Conservation (phyloP, 2,888 invertebrate species). For the Unio pictorum region DNA sequence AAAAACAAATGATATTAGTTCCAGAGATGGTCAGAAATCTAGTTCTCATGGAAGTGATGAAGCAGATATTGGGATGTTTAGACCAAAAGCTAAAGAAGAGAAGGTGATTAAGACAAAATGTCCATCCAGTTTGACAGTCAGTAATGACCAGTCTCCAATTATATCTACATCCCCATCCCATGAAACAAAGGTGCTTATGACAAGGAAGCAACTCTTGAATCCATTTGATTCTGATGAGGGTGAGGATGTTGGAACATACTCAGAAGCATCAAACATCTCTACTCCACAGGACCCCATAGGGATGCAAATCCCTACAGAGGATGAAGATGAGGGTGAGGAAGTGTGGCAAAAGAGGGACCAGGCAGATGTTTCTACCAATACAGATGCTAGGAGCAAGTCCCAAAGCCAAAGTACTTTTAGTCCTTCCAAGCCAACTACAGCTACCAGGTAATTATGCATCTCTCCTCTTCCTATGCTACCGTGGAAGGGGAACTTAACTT, state of each 20-base stretch:
- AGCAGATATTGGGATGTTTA: slow-evolving; percentile 3
- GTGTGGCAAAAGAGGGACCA: slow-evolving; percentile 18
- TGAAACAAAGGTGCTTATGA: slow-evolving; percentile 78
- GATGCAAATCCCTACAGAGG: slow-evolving; percentile 3
- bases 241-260: slow-evolving; percentile 72
- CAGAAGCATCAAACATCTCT: slow-evolving; percentile 8
- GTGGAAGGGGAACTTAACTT: no score
- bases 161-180: slow-evolving; percentile 12
- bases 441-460: no score
- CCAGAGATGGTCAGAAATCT: background rate
- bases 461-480: no score
- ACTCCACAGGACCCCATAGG: slow-evolving; percentile 5
- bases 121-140: slow-evolving; percentile 11
- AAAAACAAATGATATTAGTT: background rate
- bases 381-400: background rate
- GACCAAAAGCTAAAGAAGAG: slow-evolving; percentile 6
- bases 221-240: slow-evolving; percentile 93
- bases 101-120: slow-evolving; percentile 1
- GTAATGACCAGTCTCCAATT: slow-evolving; percentile 18
- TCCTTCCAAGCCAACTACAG: no score
- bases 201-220: slow-evolving; percentile 87
- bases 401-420: no score
- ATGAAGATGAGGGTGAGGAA: slow-evolving; percentile 6
- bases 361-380: background rate
- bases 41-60: slow-evolving; percentile 3